Evolutionary conservation across 2,888 invertebrate species (phyloP).

Genomic region (Iselma pallidipennis): DNA sequence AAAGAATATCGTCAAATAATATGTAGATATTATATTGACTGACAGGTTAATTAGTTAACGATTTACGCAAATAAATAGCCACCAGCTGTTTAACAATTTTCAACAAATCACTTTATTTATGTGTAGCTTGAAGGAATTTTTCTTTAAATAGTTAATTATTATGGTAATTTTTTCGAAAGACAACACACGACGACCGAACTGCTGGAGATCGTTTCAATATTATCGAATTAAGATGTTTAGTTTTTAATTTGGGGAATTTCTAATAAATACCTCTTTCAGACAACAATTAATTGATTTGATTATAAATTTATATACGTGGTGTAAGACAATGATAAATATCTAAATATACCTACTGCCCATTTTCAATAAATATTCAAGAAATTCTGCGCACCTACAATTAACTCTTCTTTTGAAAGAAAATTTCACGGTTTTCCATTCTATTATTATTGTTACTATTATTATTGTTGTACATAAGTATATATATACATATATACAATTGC

Average conservation of each 20-base stretch:
- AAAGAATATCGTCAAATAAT: background rate
- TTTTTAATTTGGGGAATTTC: no score
- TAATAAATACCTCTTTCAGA: no score
- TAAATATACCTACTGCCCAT: background rate
- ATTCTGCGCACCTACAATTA: conserved; percentile 1
- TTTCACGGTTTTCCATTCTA: background rate
- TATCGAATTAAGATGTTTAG: background rate
- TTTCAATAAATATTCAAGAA: background rate
- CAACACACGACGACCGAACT: background rate
- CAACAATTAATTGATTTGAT: background rate
- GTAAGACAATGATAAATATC: background rate
- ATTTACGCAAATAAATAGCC: background rate
- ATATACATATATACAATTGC: background rate
- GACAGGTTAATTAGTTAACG: background rate
- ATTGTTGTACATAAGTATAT: background rate
- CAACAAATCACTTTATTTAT: background rate
- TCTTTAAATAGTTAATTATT: background rate
- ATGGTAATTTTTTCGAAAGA: background rate
- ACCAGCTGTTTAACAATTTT: background rate
- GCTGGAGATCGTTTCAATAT: background rate
- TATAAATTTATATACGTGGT: background rate
- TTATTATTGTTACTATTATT: background rate
- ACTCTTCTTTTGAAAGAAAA: background rate
- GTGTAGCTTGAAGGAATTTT: no score
- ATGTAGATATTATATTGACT: no score